Percentiles rank a stretch among this genome's conserved stretches.
These are phyloP conservation scores for Sisyra terminalis DNA, from an alignment of 2,888 invertebrate genomes.

Conservation along the genomic window DNA sequence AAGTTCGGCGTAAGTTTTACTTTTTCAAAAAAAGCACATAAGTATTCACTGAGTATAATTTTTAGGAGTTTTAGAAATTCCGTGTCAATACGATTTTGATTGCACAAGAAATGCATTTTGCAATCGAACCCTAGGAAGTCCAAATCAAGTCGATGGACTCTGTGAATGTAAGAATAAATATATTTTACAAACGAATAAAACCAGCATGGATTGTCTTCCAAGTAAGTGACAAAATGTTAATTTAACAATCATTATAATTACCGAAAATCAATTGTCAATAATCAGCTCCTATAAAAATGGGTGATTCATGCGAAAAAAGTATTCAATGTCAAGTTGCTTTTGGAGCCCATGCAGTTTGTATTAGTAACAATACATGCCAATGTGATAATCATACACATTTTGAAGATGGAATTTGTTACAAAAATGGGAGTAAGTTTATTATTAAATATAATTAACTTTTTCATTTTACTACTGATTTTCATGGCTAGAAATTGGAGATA, in stretches of 20 bases:
- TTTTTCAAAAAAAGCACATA: no score
- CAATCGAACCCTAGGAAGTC: constrained; percentile 10
- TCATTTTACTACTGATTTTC: not conserved
- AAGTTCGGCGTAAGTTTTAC: no score
- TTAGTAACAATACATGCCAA: constrained; percentile 16
- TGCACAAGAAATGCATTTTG: constrained; percentile 2
- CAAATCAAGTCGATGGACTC: constrained; percentile 16
- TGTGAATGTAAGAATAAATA: constrained; percentile 27
- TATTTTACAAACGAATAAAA: constrained; percentile 23
- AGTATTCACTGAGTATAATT: no score
- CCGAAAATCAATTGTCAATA: not conserved
- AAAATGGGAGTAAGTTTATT: constrained; percentile 18
- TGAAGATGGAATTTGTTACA: constrained; percentile 19
- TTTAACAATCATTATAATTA: not conserved
- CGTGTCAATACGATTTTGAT: constrained; percentile 1
- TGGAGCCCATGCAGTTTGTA: constrained; percentile 18
- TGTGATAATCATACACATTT: constrained; percentile 18
- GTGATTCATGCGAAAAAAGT: constrained; percentile 19
- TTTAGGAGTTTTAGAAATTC: not conserved
- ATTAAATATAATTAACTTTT: not conserved
- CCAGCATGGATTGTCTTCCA: constrained; percentile 25
- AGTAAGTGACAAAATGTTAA: constrained; percentile 17
- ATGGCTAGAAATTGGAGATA: constrained; percentile 3
- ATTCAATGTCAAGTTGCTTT: constrained; percentile 20
- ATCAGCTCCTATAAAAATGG: constrained; percentile 17